These are phyloP conservation scores for Aurelia aurita DNA, from an alignment of 30 jellyfish, hydroid and myxozoan species.

Conservation along the genomic window DNA sequence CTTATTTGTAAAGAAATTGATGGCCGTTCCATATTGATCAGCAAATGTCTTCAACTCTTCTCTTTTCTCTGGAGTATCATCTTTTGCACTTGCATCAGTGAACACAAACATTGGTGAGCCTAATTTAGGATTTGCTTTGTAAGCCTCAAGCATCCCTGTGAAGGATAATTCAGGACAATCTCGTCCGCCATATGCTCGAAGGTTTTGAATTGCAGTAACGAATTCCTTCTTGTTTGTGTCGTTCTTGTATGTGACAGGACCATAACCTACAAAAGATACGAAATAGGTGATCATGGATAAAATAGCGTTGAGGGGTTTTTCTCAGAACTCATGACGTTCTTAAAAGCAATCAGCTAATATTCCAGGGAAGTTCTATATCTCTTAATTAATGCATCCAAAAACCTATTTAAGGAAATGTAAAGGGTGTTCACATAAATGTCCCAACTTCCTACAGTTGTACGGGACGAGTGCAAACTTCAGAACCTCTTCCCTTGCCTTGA, in stretches of 20 bases:
- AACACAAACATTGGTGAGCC: constrained; percentile 95
- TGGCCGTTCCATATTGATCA: constrained; percentile 25
- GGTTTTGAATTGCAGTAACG: constrained; percentile 57
- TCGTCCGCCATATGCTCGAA: constrained; percentile 74
- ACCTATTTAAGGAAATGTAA: no score
- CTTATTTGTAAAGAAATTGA: constrained; percentile 77
- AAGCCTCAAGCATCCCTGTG: constrained; percentile 90
- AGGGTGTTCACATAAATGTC: no score
- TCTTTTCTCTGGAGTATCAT: constrained; percentile 64
- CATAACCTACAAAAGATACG: constrained; percentile 39
- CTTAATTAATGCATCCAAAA: no score
- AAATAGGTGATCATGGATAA: neutral
- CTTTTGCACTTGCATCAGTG: constrained; percentile 96
- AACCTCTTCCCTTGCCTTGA: no score
- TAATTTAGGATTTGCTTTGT: constrained; percentile 55
- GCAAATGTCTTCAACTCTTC: constrained; percentile 66
- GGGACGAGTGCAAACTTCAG: no score
- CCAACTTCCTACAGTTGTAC: no score
- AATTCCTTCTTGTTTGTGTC: constrained; percentile 52
- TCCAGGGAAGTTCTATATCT: no score
- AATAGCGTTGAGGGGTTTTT: no score
- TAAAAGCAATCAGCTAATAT: no score
- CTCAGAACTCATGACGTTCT: no score
- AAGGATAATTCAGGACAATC: constrained; percentile 94
- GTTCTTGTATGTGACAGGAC: constrained; percentile 82